Evolutionary conservation across 2,888 invertebrate species (phyloP).

Genomic region (Hirudinaria manillensis): DNA sequence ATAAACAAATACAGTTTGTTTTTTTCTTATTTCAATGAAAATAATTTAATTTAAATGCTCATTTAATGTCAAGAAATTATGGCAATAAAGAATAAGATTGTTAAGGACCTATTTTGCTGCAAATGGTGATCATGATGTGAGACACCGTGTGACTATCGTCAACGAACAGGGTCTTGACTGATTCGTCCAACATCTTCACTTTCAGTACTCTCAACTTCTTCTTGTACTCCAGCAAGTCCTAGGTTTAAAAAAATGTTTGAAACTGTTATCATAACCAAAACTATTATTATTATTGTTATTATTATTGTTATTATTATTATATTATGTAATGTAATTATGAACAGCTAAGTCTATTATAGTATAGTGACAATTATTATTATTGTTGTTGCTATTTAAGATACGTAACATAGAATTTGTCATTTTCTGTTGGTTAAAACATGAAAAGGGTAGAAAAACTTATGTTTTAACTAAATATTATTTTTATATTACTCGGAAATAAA

Average conservation of each 20-base stretch:
- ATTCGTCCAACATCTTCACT: conserved; percentile 89
- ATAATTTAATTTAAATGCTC: background rate
- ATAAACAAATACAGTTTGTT: too few species aligned
- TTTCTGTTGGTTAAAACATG: too few species aligned
- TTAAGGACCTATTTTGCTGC: conserved; percentile 83
- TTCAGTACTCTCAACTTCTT: conserved; percentile 84
- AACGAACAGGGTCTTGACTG: conserved; percentile 88
- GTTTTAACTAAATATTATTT: too few species aligned
- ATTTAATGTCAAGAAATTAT: background rate
- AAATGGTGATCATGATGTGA: conserved; percentile 96
- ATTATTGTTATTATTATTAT: background rate
- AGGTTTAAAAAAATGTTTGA: background rate
- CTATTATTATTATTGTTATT: background rate
- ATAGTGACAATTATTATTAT: conserved; percentile 4
- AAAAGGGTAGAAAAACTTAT: too few species aligned
- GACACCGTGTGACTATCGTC: conserved; percentile 96
- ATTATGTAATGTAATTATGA: too few species aligned
- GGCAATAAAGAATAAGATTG: background rate
- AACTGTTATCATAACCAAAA: background rate
- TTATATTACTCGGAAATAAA: too few species aligned
- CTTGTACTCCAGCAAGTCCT: conserved; percentile 85
- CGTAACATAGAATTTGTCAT: too few species aligned
- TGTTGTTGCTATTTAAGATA: background rate
- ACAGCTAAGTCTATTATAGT: too few species aligned
- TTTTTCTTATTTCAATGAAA: too few species aligned